Conservation (phyloP, 2,113 vertebrate species). For the Silurus asotus region DNA sequence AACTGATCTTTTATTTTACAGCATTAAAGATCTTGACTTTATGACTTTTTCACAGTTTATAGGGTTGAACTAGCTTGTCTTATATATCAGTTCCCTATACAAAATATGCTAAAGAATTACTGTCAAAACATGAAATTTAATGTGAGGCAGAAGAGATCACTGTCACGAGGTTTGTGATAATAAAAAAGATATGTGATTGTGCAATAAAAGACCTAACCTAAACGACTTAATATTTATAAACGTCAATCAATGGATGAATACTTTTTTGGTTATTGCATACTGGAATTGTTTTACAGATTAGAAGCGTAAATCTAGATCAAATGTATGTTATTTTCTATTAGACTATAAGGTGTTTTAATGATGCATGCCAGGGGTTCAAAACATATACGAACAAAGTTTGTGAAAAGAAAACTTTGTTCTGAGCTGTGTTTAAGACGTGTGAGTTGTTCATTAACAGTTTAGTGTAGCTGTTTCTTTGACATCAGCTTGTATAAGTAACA, state of each 20-base stretch:
- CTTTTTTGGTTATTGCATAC: not conserved
- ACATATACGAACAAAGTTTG: not conserved
- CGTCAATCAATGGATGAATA: not conserved
- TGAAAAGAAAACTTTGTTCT: not conserved
- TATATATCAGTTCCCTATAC: not conserved
- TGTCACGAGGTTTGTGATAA: not conserved
- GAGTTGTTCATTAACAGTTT: constrained; percentile 36
- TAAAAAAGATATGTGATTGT: not conserved
- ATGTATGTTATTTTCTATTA: not conserved
- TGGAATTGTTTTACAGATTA: not conserved
- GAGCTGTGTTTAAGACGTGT: not conserved
- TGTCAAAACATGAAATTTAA: not conserved
- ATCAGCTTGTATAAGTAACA: not conserved
- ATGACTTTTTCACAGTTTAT: too few species aligned
- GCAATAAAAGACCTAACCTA: not conserved
- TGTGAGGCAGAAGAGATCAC: not conserved
- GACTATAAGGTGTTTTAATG: not conserved
- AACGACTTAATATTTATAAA: not conserved
- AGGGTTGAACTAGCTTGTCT: not conserved
- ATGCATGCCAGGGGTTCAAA: not conserved
- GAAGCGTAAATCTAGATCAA: not conserved
- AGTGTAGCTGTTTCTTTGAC: constrained; percentile 14
- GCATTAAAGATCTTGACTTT: not conserved
- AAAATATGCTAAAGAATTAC: not conserved
- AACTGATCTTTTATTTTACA: not conserved